Base-by-base conservation (phyloP, 2,113 vertebrate species). In the Serilophus lunatus region DNA sequence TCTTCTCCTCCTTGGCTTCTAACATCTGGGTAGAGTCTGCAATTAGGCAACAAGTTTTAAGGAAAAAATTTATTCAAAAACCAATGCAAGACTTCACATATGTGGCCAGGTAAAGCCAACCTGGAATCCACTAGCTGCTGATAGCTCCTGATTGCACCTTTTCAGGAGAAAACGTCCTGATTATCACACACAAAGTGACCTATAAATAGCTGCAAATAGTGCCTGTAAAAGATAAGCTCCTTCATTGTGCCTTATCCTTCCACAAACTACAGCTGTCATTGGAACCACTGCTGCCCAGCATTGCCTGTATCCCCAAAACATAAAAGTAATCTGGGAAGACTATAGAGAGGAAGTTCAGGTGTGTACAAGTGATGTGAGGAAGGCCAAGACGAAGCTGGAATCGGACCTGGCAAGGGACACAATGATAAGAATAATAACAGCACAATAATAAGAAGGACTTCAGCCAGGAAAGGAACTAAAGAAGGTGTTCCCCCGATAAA, bases 161-260 rank as follows among this genome's bases (percentile, higher is more conserved):
- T 84, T 81, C 69, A 74, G 28, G 35, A 59, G 49, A 60, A 89
- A 90, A 81, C 25, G 33, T 81, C 20, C 29, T 31, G 49, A 45
- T 54, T 84, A 28, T 83, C 49, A 53, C n/a, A 83, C 23, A 47
- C 26, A 90, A 71, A 83, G 57, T 50, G 28, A 65, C 72, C 66
- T 65, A 89, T 45, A 91, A 88, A 85, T 38, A 90, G 63, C 77
- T 65, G 44, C 47, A 66, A 76, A 53, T n/a, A 38, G 26, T 36
- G 49, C 44, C 44, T 75, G 71, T 57, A 53, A 76, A 76, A 87
- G 82, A 80, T 80, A 83, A 84, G 82, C 47, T 74, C 42, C 42
- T 57, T 35, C 68, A 71, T 53, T 9, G 33, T 0, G 0, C 47
- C 83, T 91, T 36, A 82, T 82, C 56, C 50, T 82, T 25, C 49